These are phyloP conservation scores for Dasysyrphus albostriatus DNA, from an alignment of 2,888 invertebrate genomes.

Conservation along the genomic window DNA sequence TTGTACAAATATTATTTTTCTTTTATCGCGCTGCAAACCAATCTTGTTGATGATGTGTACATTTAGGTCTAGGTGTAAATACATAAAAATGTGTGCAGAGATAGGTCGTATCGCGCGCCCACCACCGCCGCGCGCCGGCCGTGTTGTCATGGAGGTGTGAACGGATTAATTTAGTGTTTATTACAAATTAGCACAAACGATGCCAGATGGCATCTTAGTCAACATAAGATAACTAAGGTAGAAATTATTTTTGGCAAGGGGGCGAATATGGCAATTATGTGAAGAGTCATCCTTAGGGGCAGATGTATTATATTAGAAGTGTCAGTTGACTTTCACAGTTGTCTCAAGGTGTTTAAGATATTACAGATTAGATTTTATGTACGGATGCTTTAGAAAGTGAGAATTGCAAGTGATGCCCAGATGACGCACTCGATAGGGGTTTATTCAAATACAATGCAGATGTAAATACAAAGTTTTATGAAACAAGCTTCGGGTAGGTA, in stretches of 20 bases:
- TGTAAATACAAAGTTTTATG: too few species aligned
- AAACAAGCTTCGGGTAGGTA: too few species aligned
- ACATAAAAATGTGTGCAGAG: not conserved
- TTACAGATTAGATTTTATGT: too few species aligned
- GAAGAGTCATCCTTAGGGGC: constrained; percentile 3
- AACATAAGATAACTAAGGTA: not conserved
- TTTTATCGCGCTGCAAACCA: constrained; percentile 34
- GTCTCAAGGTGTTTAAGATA: not conserved
- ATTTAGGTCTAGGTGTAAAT: constrained; percentile 19
- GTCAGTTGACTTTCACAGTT: not conserved
- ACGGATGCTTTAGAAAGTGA: too few species aligned
- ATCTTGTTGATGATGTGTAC: not conserved
- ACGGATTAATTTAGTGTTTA: constrained; percentile 29
- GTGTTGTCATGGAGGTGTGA: constrained; percentile 19
- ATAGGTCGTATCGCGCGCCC: too few species aligned
- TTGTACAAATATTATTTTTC: constrained; percentile 22
- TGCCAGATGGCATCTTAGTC: constrained; percentile 19
- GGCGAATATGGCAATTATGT: not conserved
- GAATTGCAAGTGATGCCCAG: too few species aligned
- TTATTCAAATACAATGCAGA: too few species aligned
- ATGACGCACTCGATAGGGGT: too few species aligned
- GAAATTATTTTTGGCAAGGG: not conserved
- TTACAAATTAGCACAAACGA: constrained; percentile 17
- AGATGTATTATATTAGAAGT: not conserved
- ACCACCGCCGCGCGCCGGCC: too few species aligned